phyloP scores from a whole-genome alignment of 2,797 vertebrate species.

The Sarcoramphus papa region DNA sequence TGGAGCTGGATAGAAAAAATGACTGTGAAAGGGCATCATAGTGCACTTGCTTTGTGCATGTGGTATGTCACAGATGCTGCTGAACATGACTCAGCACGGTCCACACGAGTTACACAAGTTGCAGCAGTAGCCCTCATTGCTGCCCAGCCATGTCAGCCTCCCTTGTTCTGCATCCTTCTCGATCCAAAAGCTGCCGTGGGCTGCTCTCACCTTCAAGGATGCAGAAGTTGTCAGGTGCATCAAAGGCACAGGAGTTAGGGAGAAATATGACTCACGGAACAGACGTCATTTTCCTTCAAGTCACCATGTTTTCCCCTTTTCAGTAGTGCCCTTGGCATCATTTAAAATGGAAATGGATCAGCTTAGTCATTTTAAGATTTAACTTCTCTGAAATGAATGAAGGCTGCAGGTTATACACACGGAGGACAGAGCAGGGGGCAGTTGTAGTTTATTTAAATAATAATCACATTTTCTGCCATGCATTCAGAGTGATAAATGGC shows the following conservation, averaged over 20 bases:
- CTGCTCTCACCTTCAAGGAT: background rate
- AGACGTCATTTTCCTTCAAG: background rate
- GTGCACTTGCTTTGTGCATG: background rate
- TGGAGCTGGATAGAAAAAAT: background rate
- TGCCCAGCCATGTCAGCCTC: background rate
- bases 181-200: background rate
- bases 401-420: constrained; percentile 8
- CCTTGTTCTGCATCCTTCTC: background rate
- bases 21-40: background rate
- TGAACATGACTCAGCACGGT: background rate
- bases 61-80: background rate
- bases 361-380: constrained; percentile 32
- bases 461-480: constrained; percentile 58
- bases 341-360: constrained; percentile 24
- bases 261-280: background rate
- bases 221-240: background rate
- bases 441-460: constrained; percentile 68
- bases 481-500: constrained; percentile 70
- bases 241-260: background rate
- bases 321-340: background rate
- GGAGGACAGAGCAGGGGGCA: constrained; percentile 18
- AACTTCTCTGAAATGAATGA: constrained; percentile 14
- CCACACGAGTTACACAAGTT: background rate
- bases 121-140: background rate
- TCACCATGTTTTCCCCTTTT: background rate